phyloP scores from a whole-genome alignment of 2,797 vertebrate genomes.

The Nannoperca australis region DNA sequence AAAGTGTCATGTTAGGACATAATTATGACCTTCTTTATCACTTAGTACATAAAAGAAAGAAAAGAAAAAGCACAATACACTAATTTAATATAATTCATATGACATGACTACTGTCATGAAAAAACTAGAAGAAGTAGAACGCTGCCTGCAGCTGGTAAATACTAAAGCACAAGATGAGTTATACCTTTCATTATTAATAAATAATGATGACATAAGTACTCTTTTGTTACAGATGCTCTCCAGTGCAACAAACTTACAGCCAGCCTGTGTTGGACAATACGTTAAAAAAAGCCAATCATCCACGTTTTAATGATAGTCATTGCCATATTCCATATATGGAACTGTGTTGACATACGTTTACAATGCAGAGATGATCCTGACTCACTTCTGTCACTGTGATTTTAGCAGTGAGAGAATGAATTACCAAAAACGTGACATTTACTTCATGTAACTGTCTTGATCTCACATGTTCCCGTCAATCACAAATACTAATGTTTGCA shows the following conservation, averaged over 20 bases:
- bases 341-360: background rate
- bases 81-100: too few relatives aligned
- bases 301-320: too few relatives aligned
- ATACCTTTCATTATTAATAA: too few relatives aligned
- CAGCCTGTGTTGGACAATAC: too few relatives aligned
- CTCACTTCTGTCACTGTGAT: background rate
- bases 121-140: background rate
- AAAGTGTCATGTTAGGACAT: background rate
- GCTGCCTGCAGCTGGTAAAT: background rate
- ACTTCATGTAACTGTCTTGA: background rate
- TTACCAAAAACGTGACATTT: background rate
- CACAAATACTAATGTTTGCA: background rate
- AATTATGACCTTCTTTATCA: background rate
- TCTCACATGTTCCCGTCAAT: background rate
- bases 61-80: background rate
- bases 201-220: too few relatives aligned
- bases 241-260: too few relatives aligned
- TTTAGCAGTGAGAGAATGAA: background rate
- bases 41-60: background rate
- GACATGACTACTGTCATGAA: background rate
- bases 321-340: background rate
- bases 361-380: background rate
- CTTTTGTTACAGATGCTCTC: too few relatives aligned
- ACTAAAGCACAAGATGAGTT: too few relatives aligned
- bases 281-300: too few relatives aligned